Conservation (phyloP, 2,888 invertebrate species). For the Erebia palarica region DNA sequence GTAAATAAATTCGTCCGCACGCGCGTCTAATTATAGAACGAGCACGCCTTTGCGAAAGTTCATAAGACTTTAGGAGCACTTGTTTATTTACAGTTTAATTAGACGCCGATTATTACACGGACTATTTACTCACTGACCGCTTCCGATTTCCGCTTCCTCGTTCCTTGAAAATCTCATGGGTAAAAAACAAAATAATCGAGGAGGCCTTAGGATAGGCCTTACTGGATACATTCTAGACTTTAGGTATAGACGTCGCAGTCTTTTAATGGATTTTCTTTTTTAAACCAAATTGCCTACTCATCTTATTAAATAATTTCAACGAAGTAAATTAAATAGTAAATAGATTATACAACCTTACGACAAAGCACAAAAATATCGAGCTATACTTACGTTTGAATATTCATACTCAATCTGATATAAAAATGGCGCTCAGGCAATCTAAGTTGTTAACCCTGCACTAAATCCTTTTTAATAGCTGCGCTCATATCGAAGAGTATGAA, state of each 20-base stretch:
- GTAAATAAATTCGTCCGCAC: constrained; percentile 63
- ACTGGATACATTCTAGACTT: background rate
- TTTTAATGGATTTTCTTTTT: background rate
- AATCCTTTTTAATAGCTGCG: constrained; percentile 9
- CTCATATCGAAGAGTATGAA: constrained; percentile 1
- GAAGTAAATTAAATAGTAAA: background rate
- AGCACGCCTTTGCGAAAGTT: constrained; percentile 41
- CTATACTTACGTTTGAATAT: too few species aligned
- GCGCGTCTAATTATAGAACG: constrained; percentile 60
- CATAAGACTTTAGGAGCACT: constrained; percentile 31
- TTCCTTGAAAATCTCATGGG: background rate
- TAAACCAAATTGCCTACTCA: background rate
- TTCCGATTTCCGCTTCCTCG: background rate
- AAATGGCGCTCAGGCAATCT: background rate
- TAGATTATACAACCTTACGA: too few species aligned
- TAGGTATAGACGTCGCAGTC: background rate
- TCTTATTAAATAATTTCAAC: background rate
- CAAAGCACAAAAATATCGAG: too few species aligned
- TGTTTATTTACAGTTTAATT: constrained; percentile 33
- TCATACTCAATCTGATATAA: background rate
- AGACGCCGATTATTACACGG: constrained; percentile 22
- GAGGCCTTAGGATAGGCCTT: background rate
- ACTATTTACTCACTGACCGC: constrained; percentile 2
- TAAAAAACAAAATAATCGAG: background rate
- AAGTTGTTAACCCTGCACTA: background rate